These are phyloP conservation scores for Folsomia manolachei DNA, from an alignment of 2,888 invertebrate species.

Conservation along the genomic window DNA sequence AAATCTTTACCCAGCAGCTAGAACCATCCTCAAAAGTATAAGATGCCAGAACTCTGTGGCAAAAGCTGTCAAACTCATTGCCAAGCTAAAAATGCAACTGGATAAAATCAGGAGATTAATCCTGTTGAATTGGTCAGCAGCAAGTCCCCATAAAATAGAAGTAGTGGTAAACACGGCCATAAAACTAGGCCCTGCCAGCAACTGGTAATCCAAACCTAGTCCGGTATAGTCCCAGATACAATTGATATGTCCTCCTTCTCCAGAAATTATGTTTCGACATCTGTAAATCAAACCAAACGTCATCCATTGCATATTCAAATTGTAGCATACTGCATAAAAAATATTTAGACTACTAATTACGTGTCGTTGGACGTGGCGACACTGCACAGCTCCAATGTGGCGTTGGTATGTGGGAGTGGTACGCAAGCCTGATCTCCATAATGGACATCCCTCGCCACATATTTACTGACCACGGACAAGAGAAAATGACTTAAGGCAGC, in stretches of 20 bases:
- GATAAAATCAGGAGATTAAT: constrained; percentile 72
- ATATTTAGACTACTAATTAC: too few species aligned
- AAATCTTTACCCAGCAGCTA: constrained; percentile 75
- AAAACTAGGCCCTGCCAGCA: constrained; percentile 87
- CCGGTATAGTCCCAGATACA: constrained; percentile 94
- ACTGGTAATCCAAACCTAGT: constrained; percentile 84
- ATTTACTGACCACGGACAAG: constrained; percentile 78
- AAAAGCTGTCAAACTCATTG: constrained; percentile 78
- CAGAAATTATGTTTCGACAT: background rate
- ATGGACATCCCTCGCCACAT: constrained; percentile 77
- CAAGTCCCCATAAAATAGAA: constrained; percentile 78
- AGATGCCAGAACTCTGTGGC: constrained; percentile 87
- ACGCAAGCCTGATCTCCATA: constrained; percentile 84
- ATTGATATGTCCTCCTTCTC: constrained; percentile 55
- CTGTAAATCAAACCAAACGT: background rate
- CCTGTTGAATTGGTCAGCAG: constrained; percentile 68
- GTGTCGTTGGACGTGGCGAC: constrained; percentile 59
- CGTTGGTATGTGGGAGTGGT: constrained; percentile 61
- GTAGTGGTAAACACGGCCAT: constrained; percentile 86
- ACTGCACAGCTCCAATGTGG: constrained; percentile 54
- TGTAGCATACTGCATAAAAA: too few species aligned
- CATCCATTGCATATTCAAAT: too few species aligned
- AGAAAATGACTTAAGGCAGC: constrained; percentile 87
- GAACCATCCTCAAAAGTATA: constrained; percentile 77
- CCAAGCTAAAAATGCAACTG: constrained; percentile 74